Conservation (phyloP, 2,113 vertebrate genomes). For the Asarcornis scutulata region DNA sequence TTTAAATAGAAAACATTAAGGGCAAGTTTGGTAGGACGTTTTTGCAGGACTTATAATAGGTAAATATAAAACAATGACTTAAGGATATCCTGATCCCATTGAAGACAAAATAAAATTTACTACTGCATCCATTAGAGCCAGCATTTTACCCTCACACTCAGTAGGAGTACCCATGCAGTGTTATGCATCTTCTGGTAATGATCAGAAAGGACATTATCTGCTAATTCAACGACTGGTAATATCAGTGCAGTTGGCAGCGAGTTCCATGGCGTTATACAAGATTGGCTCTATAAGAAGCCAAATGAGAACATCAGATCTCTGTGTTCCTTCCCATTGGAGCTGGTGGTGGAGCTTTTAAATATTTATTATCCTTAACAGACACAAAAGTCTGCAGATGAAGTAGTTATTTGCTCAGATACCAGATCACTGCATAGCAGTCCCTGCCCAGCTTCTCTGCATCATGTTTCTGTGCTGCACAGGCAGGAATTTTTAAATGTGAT, state of each 20-base stretch:
- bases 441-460: not conserved
- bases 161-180: not conserved
- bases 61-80: not conserved
- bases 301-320: constrained; percentile 14
- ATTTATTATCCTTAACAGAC: constrained; percentile 42
- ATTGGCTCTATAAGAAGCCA: not conserved
- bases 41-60: not conserved
- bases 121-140: not conserved
- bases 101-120: not conserved
- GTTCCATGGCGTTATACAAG: not conserved
- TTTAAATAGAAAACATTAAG: not conserved
- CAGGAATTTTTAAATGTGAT: not conserved
- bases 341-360: constrained; percentile 28
- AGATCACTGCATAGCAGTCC: not conserved
- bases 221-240: not conserved
- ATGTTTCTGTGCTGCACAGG: not conserved
- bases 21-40: not conserved
- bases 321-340: not conserved
- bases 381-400: not conserved
- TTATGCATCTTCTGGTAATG: not conserved
- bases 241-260: not conserved
- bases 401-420: constrained; percentile 3
- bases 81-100: not conserved
- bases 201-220: not conserved
- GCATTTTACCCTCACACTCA: not conserved